A percentile compares a stretch with the other conserved stretches of the same genome.
Conservation (phyloP, 2,888 invertebrate genomes). For the Agriotes lineatus region DNA sequence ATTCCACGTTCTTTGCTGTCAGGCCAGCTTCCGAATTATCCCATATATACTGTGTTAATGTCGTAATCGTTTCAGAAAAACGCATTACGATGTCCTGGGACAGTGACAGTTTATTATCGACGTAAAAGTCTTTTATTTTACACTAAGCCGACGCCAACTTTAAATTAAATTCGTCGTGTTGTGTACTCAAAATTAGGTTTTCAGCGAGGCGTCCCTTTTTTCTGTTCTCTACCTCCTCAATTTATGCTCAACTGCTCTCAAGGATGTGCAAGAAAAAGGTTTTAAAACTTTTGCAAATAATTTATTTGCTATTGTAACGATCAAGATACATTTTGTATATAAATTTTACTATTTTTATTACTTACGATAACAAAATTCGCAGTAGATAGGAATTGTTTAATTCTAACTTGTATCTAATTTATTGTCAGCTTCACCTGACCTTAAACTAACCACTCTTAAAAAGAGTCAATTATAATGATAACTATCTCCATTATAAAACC, state of each 20-base stretch:
- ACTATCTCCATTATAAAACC: conserved; percentile 6
- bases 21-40: too few relatives aligned
- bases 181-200: conserved; percentile 13
- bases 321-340: conserved; percentile 60
- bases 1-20: too few relatives aligned
- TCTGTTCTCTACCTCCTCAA: background rate
- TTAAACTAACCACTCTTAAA: conserved; percentile 36
- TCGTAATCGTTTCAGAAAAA: background rate
- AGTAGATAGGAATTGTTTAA: conserved; percentile 45
- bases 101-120: conserved; percentile 3
- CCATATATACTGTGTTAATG: background rate
- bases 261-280: conserved; percentile 5
- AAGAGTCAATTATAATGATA: conserved; percentile 26
- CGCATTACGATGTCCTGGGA: background rate
- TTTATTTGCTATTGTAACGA: conserved; percentile 61
- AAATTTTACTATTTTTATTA: conserved; percentile 51
- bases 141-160: background rate
- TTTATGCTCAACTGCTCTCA: background rate
- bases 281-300: conserved; percentile 58
- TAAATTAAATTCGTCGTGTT: conserved; percentile 17
- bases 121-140: background rate
- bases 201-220: conserved; percentile 1
- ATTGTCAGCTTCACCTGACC: conserved; percentile 52
- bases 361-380: conserved; percentile 45
- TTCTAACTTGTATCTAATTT: conserved; percentile 44